phyloP scores from a whole-genome alignment of 2,113 vertebrate genomes.

The Syrrhaptes paradoxus region DNA sequence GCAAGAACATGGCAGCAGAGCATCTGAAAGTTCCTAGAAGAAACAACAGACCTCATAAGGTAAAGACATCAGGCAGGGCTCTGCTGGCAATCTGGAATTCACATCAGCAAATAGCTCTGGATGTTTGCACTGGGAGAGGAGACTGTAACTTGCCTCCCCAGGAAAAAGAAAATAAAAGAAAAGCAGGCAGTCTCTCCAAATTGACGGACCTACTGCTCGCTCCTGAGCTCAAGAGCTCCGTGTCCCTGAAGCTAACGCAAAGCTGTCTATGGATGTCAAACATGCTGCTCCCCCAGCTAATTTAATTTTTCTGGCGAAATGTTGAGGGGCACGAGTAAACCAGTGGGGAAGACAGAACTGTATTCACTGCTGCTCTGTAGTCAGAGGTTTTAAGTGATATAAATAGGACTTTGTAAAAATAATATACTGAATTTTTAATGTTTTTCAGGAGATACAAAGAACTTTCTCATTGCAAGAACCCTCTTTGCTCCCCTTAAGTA shows the following conservation, averaged over 20 bases:
- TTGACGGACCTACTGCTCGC: fast-evolving
- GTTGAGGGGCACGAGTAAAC: fast-evolving
- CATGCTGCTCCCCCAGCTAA: fast-evolving
- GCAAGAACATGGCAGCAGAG: background rate
- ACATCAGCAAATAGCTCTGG: background rate
- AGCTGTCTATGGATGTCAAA: background rate
- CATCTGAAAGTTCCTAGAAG: slow-evolving; percentile 42
- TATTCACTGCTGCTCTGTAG: background rate
- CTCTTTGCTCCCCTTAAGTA: background rate
- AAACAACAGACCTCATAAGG: background rate
- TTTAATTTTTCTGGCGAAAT: background rate
- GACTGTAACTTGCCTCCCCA: background rate
- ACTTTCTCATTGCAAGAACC: background rate
- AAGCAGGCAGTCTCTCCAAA: background rate
- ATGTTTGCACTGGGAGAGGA: background rate
- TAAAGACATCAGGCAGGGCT: slow-evolving; percentile 17
- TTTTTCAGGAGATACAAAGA: background rate
- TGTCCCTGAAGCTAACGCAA: fast-evolving
- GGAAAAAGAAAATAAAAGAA: background rate
- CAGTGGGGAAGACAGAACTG: background rate
- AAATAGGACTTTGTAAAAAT: background rate
- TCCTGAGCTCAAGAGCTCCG: background rate
- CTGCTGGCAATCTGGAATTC: background rate
- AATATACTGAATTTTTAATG: background rate
- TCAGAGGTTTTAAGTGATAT: background rate